phyloP scores from a whole-genome alignment of 2,888 invertebrate species.

The Pantelozetes paolii region DNA sequence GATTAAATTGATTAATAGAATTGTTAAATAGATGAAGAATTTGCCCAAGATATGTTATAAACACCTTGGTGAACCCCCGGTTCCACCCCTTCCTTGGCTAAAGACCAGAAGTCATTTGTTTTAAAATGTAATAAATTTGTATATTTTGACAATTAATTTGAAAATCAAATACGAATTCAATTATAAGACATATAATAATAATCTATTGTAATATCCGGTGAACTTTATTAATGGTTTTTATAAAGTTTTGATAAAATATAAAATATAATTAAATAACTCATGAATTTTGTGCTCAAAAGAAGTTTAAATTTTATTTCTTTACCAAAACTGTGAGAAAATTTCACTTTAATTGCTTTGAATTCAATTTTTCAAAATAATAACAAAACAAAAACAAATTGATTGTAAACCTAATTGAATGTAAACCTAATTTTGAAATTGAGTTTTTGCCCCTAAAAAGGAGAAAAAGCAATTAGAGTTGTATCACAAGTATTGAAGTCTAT shows the following conservation, averaged over 20 bases:
- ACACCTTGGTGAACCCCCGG: too few species aligned
- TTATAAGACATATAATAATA: not conserved
- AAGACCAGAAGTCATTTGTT: not conserved
- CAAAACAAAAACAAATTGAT: constrained; percentile 17
- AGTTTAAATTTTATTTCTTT: not conserved
- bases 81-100: too few species aligned
- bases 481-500: not conserved
- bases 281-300: not conserved
- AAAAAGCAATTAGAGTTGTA: constrained; percentile 21
- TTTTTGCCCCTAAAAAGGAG: not conserved
- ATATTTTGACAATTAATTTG: not conserved
- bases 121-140: not conserved
- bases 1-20: too few species aligned
- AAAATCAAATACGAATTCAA: not conserved
- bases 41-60: too few species aligned
- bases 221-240: constrained; percentile 17
- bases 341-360: not conserved
- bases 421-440: not conserved
- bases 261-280: not conserved
- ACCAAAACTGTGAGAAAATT: not conserved
- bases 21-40: too few species aligned
- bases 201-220: constrained; percentile 13
- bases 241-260: not conserved
- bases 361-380: constrained; percentile 17
- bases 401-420: not conserved